Conservation (phyloP, 2,113 vertebrate species). For the Oxyura jamaicensis region DNA sequence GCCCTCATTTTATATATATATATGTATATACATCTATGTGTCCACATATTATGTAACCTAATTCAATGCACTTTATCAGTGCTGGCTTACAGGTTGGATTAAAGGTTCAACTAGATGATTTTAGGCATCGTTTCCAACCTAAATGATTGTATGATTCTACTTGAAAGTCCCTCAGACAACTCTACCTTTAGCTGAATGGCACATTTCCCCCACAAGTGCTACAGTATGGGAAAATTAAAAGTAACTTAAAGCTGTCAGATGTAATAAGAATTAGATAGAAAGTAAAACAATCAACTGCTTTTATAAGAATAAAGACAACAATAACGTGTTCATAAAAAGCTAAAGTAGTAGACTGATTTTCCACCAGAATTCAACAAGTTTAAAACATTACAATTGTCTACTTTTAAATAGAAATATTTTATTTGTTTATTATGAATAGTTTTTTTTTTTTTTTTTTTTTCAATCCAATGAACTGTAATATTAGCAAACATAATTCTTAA, state of each 20-base stretch:
- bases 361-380: neutral
- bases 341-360: neutral
- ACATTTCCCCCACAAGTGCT: neutral
- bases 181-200: neutral
- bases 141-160: too few species aligned
- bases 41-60: neutral
- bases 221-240: neutral
- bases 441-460: neutral
- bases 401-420: neutral
- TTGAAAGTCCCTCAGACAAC: neutral
- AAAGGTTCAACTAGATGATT: too few species aligned
- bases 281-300: neutral
- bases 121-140: too few species aligned
- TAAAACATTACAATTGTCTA: neutral
- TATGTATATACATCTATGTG: too few species aligned
- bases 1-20: neutral
- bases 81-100: too few species aligned
- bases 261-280: neutral
- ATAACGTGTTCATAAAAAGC: neutral
- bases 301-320: neutral
- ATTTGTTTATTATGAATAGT: neutral
- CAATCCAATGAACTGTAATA: neutral
- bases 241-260: neutral
- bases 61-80: neutral
- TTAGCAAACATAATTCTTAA: neutral